Evolutionary conservation across 2,797 vertebrate species (phyloP), one percentile per base, ranked within the genome.

Genomic region (Benthosema pterotum): DNA sequence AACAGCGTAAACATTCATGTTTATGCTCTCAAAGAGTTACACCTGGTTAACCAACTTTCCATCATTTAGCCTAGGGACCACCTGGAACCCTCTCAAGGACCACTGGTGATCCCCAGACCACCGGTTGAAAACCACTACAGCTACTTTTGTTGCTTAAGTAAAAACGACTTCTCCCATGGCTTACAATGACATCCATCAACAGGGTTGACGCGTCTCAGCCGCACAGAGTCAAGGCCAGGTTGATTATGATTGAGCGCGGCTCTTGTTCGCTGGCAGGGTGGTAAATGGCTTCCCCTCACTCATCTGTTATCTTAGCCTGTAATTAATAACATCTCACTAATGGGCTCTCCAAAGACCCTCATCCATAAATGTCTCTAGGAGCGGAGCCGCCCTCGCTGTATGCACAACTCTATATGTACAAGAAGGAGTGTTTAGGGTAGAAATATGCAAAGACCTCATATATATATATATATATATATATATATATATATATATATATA

Each of bases 291-390:
- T 67, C 52, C 53, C 18, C 65, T 63, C 62, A 58, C 49, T 78
- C 72, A 71, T 82, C 63, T 78, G 64, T 82, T 77, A 73, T 69
- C 67, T 49, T 51, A 69, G 51, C 60, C 52, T 57, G 19, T 75
- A 78, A 82, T 83, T 82, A 77, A 80, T 82, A 82, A 72, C 50
- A 12, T 32, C 49, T 25, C 43, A 45, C 52, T 80, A 83, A 82
- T 76, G 60, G 68, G 69, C 60, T 74, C 69, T 68, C 52, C 16
- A 58, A 71, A 57, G 66, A 62, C 47, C 55, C 57, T 22, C 59
- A 75, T 86, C 65, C 15, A 69, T 77, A 77, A 77, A 69, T 69
- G 75, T 74, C 79, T 64, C 51, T 28, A n/a, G 18, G 65, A 55
- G 45, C 49, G 32, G 54, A 43, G 17, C 42, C 25, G 55, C 14